Evolutionary conservation across 2,113 vertebrate species (phyloP).

Genomic region (Pampusana beccarii): DNA sequence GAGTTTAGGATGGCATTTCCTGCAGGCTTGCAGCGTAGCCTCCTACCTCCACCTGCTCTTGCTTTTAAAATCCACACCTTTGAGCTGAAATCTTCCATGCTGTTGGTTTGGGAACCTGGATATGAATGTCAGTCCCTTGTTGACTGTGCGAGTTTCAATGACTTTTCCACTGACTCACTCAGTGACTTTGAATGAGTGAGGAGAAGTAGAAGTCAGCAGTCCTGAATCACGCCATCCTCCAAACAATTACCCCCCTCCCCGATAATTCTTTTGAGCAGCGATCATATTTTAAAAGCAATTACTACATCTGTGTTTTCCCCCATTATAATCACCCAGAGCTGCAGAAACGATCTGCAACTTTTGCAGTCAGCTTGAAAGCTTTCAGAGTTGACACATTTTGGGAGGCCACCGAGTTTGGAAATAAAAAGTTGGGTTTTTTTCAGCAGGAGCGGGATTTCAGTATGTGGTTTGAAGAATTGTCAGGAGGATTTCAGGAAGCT

Average conservation of each 20-base stretch:
- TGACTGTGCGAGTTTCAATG: constrained; percentile 6
- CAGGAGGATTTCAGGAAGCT: not conserved
- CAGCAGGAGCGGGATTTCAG: not conserved
- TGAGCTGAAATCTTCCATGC: not conserved
- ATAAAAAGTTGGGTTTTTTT: not conserved
- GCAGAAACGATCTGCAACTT: not conserved
- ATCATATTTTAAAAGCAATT: constrained; percentile 1
- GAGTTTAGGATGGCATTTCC: not conserved
- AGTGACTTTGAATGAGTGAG: constrained; percentile 44
- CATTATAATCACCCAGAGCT: not conserved
- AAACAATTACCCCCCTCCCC: constrained; percentile 10
- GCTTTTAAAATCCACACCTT: not conserved
- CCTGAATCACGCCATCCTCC: constrained; percentile 50
- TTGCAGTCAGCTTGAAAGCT: not conserved
- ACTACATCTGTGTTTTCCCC: not conserved
- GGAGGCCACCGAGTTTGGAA: not conserved
- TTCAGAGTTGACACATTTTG: not conserved
- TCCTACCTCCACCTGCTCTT: not conserved
- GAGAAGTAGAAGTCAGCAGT: constrained; percentile 29
- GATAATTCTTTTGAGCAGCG: not conserved
- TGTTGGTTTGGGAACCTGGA: not conserved
- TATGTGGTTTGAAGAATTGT: not conserved
- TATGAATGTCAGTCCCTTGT: not conserved
- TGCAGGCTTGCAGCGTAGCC: not conserved
- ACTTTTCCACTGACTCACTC: constrained; percentile 59